A percentile compares a stretch with the other conserved stretches of the same genome.
Conservation (phyloP, 2,797 vertebrate genomes). For the Falco columbarius region DNA sequence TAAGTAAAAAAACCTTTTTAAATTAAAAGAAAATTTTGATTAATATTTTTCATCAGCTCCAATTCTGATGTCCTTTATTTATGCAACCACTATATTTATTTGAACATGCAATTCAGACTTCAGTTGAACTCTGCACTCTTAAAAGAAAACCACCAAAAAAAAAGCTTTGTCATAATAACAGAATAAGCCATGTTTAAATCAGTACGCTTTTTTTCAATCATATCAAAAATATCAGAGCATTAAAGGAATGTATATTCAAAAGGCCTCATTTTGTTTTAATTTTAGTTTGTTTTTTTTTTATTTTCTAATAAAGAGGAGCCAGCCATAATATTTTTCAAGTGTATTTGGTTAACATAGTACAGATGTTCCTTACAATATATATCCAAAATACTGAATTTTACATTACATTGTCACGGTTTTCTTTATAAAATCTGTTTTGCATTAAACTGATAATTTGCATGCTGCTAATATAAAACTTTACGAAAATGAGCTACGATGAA, state of each 20-base stretch:
- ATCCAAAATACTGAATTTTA: background rate
- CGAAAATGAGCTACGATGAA: background rate
- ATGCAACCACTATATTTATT: background rate
- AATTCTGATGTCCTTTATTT: background rate
- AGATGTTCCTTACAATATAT: background rate
- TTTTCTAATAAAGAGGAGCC: background rate
- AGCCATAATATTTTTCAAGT: background rate
- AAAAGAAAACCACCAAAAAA: background rate
- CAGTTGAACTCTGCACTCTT: background rate
- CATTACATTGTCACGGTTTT: background rate
- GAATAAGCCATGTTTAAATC: background rate
- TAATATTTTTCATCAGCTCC: background rate
- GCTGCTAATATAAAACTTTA: background rate
- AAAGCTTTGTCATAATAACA: background rate
- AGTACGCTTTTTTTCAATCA: background rate
- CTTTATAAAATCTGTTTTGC: background rate
- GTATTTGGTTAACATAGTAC: background rate
- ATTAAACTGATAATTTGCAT: background rate
- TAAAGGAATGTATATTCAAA: background rate
- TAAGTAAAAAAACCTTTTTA: background rate
- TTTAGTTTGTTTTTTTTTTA: background rate
- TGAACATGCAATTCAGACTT: background rate
- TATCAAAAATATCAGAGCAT: background rate
- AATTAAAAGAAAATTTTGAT: background rate
- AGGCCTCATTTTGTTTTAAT: background rate